phyloP scores from a whole-genome alignment of 2,888 invertebrate species.

The Acanthosepion lycidas region DNA sequence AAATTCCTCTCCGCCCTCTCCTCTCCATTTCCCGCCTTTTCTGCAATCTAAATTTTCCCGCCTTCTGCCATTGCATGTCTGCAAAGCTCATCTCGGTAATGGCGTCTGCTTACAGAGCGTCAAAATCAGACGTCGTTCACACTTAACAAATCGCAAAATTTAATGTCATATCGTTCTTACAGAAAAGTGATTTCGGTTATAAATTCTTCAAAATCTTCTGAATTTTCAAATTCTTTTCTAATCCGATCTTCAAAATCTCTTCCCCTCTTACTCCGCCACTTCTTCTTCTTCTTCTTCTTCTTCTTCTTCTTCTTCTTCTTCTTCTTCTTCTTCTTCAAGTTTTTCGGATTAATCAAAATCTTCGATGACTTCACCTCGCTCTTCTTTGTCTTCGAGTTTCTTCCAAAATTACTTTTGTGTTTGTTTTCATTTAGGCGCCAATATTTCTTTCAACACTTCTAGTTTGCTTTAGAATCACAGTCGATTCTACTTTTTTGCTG shows the following conservation, averaged over 20 bases:
- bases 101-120: slow-evolving; percentile 20
- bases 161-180: background rate
- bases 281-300: background rate
- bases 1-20: background rate
- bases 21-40: background rate
- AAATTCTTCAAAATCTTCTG: background rate
- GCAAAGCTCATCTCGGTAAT: slow-evolving; percentile 16
- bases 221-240: background rate
- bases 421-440: background rate
- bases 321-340: background rate
- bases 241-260: background rate
- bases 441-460: background rate
- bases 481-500: background rate
- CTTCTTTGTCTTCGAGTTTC: background rate
- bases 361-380: no score
- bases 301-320: background rate
- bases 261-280: background rate
- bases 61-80: slow-evolving; percentile 17
- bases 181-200: background rate
- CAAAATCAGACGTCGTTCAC: slow-evolving; percentile 18
- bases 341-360: no score
- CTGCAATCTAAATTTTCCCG: background rate
- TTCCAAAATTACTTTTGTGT: background rate
- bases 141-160: background rate
- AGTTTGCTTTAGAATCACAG: background rate